phyloP scores from a whole-genome alignment of 2,888 invertebrate genomes.

The Mamestra brassicae region DNA sequence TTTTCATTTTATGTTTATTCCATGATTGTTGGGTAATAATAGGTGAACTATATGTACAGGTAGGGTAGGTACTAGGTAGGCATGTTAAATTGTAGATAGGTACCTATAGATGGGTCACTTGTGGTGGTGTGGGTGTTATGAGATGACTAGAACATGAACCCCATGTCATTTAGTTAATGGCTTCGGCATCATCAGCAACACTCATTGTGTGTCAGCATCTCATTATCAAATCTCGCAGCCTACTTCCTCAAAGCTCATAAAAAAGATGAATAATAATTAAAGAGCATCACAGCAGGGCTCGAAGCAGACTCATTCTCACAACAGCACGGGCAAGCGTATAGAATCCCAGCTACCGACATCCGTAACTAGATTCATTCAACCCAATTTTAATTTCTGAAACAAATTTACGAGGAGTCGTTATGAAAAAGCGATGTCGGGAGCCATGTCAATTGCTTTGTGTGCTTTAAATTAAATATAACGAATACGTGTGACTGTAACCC shows the following conservation, averaged over 20 bases:
- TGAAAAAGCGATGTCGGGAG: conserved; percentile 83
- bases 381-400: conserved; percentile 78
- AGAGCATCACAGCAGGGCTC: conserved; percentile 52
- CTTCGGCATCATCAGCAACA: conserved; percentile 15
- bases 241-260: conserved; percentile 23
- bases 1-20: background rate
- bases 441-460: conserved; percentile 88
- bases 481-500: conserved; percentile 81
- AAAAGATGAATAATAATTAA: conserved; percentile 46
- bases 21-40: too few relatives aligned
- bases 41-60: background rate
- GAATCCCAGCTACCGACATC: conserved; percentile 69
- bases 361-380: conserved; percentile 74
- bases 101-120: background rate
- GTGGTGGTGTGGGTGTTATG: background rate
- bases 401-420: conserved; percentile 80
- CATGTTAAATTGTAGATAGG: background rate
- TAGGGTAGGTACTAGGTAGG: background rate
- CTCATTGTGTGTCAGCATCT: conserved; percentile 12
- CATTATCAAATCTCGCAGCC: conserved; percentile 4
- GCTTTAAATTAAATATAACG: conserved; percentile 88
- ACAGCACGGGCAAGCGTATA: conserved; percentile 55
- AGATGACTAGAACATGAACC: background rate
- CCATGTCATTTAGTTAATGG: background rate
- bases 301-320: conserved; percentile 36